Conservation (phyloP, 2,113 vertebrate species). For the Istiophorus platypterus region DNA sequence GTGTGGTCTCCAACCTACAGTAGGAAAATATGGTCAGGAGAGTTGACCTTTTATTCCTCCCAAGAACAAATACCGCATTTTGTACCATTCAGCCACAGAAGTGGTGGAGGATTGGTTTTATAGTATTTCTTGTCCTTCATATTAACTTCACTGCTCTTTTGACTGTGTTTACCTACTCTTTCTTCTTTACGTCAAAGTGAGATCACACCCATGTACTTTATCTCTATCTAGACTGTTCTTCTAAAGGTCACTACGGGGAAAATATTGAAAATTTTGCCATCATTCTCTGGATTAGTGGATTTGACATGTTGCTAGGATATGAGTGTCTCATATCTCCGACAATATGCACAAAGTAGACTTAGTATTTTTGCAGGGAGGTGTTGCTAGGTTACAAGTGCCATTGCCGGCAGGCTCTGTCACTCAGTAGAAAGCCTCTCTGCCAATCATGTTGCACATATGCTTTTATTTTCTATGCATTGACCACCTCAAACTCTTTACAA, state of each 20-base stretch:
- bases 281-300: slow-evolving; percentile 3
- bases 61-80: background rate
- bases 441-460: background rate
- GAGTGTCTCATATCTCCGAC: slow-evolving; percentile 31
- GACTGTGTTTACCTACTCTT: background rate
- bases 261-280: background rate
- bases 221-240: slow-evolving; percentile 4
- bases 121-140: background rate
- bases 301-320: slow-evolving; percentile 50
- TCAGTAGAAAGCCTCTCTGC: slow-evolving; percentile 1
- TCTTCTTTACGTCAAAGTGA: slow-evolving; percentile 17
- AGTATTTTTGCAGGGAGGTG: slow-evolving; percentile 36
- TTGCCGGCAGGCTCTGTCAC: slow-evolving; percentile 32
- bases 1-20: background rate
- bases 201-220: background rate
- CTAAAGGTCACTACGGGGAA: slow-evolving; percentile 19
- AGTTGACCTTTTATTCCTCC: background rate
- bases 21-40: background rate
- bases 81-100: background rate
- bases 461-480: no score
- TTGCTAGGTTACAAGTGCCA: slow-evolving; percentile 64
- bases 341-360: slow-evolving; percentile 40
- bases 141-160: background rate
- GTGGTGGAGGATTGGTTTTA: background rate
- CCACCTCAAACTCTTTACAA: no score